These are phyloP conservation scores for Bambusicola thoracicus DNA, from an alignment of 2,113 vertebrate genomes.

Conservation along the genomic window DNA sequence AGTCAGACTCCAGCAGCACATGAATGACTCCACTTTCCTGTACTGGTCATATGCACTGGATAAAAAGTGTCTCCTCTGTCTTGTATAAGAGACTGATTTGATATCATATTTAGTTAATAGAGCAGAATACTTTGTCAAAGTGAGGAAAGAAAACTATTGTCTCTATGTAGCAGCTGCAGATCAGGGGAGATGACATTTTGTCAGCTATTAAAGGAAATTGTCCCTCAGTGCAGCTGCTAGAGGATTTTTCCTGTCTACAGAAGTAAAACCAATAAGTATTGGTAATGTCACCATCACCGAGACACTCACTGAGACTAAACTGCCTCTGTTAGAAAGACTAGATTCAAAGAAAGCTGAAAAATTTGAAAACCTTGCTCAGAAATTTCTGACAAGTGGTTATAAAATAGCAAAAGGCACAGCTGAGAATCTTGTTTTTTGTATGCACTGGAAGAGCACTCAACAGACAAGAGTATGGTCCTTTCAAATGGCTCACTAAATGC, in stretches of 20 bases:
- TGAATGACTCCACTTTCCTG: neutral
- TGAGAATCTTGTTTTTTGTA: neutral
- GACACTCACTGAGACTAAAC: neutral
- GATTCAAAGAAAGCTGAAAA: constrained; percentile 2
- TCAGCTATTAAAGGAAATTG: neutral
- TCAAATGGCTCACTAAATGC: neutral
- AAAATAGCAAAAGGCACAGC: neutral
- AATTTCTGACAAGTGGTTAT: neutral
- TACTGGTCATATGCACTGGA: neutral
- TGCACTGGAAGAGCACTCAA: neutral
- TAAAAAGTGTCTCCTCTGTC: neutral
- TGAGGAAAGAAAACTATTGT: neutral
- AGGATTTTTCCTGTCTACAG: neutral
- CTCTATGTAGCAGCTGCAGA: neutral
- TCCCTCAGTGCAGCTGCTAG: neutral
- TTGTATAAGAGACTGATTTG: neutral
- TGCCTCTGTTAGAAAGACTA: neutral
- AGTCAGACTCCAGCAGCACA: neutral
- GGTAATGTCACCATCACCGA: neutral
- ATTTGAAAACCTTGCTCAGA: neutral
- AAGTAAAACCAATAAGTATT: neutral
- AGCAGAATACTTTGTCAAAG: neutral
- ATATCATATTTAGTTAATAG: neutral
- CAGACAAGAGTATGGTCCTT: neutral
- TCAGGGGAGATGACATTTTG: neutral